A percentile compares a stretch with the other conserved stretches of the same genome.
Evolutionary conservation across 2,888 invertebrate genomes (phyloP).

Genomic region (Artemia sinica): DNA sequence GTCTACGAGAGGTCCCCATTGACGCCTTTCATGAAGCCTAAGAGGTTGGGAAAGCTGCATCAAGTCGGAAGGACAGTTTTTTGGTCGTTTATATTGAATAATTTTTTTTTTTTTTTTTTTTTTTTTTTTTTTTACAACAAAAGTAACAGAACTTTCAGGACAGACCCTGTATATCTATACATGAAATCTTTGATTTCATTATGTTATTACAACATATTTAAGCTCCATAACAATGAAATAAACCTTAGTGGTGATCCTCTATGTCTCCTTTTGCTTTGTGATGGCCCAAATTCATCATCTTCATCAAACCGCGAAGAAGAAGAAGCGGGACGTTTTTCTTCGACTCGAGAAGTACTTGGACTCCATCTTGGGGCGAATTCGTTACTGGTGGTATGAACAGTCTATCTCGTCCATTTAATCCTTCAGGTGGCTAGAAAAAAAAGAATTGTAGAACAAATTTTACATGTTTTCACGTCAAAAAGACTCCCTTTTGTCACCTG

Average conservation of each 20-base stretch:
- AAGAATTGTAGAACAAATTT: neutral
- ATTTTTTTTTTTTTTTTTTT: too few relatives aligned
- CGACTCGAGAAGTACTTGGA: neutral
- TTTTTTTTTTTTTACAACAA: too few relatives aligned
- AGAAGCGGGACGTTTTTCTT: slow-evolving; percentile 5
- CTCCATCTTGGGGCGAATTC: neutral
- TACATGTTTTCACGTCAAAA: neutral
- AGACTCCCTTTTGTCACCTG: too few relatives aligned
- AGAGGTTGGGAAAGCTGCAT: too few relatives aligned
- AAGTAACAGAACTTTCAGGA: too few relatives aligned
- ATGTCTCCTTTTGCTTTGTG: slow-evolving; percentile 13
- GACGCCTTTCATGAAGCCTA: too few relatives aligned
- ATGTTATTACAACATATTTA: neutral
- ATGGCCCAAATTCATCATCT: slow-evolving; percentile 10
- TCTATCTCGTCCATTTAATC: neutral
- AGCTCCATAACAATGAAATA: neutral
- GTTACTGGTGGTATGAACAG: slow-evolving; percentile 5
- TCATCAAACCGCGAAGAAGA: slow-evolving; percentile 9
- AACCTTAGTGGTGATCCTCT: slow-evolving; percentile 4
- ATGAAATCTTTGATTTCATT: neutral
- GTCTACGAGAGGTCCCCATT: too few relatives aligned
- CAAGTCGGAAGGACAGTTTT: too few relatives aligned
- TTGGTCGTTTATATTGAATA: too few relatives aligned
- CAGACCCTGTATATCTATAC: neutral
- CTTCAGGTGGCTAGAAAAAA: neutral